Evolutionary conservation across 2,113 vertebrate species (phyloP).

Genomic region (Parotia lawesii): DNA sequence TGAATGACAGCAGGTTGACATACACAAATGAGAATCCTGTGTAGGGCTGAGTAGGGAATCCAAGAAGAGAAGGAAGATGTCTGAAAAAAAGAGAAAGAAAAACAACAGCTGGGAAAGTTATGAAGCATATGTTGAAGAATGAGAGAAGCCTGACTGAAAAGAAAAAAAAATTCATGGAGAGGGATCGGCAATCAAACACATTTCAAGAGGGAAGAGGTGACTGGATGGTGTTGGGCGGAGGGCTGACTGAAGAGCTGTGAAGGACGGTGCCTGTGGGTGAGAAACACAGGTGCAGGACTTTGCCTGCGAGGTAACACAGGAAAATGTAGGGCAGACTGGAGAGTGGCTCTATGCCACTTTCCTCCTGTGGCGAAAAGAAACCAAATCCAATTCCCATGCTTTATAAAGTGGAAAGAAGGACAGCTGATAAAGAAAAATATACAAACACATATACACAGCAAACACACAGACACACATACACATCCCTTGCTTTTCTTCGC

Average conservation of each 20-base stretch:
- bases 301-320: accelerated
- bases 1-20: constrained; percentile 18
- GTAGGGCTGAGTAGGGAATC: not conserved
- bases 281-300: not conserved
- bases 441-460: too few species aligned
- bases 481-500: not conserved
- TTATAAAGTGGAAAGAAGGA: not conserved
- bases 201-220: not conserved
- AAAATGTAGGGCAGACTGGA: not conserved
- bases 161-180: not conserved
- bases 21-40: not conserved
- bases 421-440: not conserved
- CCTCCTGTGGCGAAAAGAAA: not conserved
- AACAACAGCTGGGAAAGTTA: constrained; percentile 13
- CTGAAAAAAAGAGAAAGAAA: not conserved
- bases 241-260: not conserved
- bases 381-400: not conserved
- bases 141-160: not conserved
- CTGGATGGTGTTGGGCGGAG: not conserved
- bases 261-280: not conserved
- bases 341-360: not conserved
- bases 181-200: not conserved
- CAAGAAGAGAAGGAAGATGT: not conserved
- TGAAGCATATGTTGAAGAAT: not conserved
- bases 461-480: accelerated